Evolutionary conservation across 1,140 invertebrate genomes (phyloP), one percentile per base, ranked within the genome.

Genomic region (Sesamia nonagrioides): DNA sequence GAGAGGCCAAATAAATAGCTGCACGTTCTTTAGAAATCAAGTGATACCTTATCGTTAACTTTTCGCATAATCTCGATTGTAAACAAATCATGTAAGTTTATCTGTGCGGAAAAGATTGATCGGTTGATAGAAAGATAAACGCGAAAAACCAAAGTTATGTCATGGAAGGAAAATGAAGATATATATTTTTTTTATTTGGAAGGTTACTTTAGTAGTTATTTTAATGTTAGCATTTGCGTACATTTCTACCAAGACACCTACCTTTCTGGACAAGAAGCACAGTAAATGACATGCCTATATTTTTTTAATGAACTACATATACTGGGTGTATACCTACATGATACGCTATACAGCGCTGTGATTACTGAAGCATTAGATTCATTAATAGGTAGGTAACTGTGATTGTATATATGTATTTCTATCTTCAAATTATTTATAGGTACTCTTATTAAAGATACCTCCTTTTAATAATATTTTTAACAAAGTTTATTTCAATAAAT

Each of bases 11-110:
- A 66, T 42, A 66, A 66, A 66, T 66, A 66, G 37, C n/a, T 42
- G 42, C 35, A 40, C 61, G 37, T 66, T 18, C n/a, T 63, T 56
- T 42, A 66, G 37, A 17, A 37, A 33, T 69, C 11, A 27, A 33
- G 18, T 71, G 18, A 45, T 68, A 45, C 7, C 33, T 52, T 71
- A 52, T 71, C 48, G 35, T 73, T 42, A n/a, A 58, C 54, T 42
- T 73, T 68, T 69, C 21, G n/a, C 54, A 73, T 58, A 58, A 73
- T 73, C 71, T 45, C 17, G 42, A 60, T 73, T 35, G 71, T 73
- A 73, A 73, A 73, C 71, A 73, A 73, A 58, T 73, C 71, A 73
- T 58, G 52, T 58, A 18, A 42, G 71, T 58, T 73, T 73, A 73
- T 73, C 71, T 58, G 11, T 21, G 27, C 54, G 35, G 33, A 72